Base-by-base conservation (phyloP, 2,888 invertebrate species). In the Acronicta alni region DNA sequence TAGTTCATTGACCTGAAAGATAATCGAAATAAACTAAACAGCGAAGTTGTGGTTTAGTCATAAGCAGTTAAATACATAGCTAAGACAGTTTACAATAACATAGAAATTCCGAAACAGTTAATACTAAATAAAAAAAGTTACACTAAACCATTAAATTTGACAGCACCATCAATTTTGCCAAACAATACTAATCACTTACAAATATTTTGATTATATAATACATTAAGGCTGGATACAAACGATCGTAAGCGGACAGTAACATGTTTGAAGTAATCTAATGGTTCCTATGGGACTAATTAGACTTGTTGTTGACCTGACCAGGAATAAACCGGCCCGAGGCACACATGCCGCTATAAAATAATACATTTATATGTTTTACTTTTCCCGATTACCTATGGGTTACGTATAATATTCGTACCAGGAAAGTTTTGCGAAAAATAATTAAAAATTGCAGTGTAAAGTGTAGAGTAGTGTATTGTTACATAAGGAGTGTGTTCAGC, bases 261-360 rank as follows among this genome's bases (percentile, higher is more conserved):
- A 43, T 66, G 49, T 26, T 26, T 14, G 26, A 9, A 26, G 35
- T 37, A 18, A 38, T 70, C 49, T 9, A 9, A 26, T 12, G n/a
- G 39, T 1, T 48, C 67, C 65, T 8, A 3, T 39, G 65, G 65
- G 71, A 26, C 5, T 26, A 26, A 26, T 26, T 26, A 9, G 26
- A 48, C 15, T 3, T 0, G 15, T n/a, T 42, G n/a, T 20, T 20
- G 20, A 20, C 3, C 5, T n/a, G n/a, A n/a, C n/a, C n/a, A n/a
- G n/a, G n/a, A n/a, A n/a, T n/a, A n/a, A n/a, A n/a, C n/a, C n/a
- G n/a, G n/a, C n/a, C n/a, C n/a, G n/a, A n/a, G n/a, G n/a, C n/a
- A n/a, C n/a, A n/a, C n/a, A n/a, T n/a, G n/a, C n/a, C n/a, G n/a
- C n/a, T n/a, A n/a, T n/a, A n/a, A n/a, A n/a, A n/a, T n/a, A n/a